A percentile compares a stretch with the other conserved stretches of the same genome.
Conservation (phyloP, 2,113 vertebrate species). For the Scophthalmus maximus region DNA sequence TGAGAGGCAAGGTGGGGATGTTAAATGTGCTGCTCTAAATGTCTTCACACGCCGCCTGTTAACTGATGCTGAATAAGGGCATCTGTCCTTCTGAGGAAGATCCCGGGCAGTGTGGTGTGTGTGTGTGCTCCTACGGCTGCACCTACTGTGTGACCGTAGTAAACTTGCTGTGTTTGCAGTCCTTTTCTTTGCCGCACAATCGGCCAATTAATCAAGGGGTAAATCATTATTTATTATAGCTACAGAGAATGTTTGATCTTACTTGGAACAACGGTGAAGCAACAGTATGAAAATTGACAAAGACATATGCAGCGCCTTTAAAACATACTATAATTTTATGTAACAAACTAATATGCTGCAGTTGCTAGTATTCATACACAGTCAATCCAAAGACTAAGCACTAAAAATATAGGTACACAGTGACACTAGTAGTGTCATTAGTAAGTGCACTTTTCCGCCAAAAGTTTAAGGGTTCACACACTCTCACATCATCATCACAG, state of each 20-base stretch:
- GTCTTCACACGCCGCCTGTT: constrained; percentile 73
- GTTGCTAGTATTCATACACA: neutral
- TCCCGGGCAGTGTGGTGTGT: constrained; percentile 26
- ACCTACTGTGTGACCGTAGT: constrained; percentile 54
- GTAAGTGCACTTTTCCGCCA: too few species aligned
- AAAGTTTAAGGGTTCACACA: too few species aligned
- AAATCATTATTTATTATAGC: constrained; percentile 44
- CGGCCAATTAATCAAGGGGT: constrained; percentile 62
- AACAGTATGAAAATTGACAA: neutral
- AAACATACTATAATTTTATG: neutral
- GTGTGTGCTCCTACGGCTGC: constrained; percentile 4
- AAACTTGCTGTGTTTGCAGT: constrained; percentile 70
- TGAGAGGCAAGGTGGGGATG: constrained; percentile 73
- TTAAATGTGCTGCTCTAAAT: constrained; percentile 75
- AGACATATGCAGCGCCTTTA: neutral
- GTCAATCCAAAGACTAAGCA: neutral
- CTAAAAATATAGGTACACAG: neutral
- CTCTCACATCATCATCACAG: too few species aligned
- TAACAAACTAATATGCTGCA: neutral
- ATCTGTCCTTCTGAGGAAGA: constrained; percentile 70
- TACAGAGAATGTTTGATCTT: constrained; percentile 35
- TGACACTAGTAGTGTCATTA: too few species aligned
- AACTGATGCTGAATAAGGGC: constrained; percentile 76
- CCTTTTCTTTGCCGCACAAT: constrained; percentile 60
- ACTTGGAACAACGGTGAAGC: constrained; percentile 28